Percentiles rank a stretch among this genome's conserved stretches.
phyloP scores from a whole-genome alignment of 2,113 vertebrate species.

The Hassar affinis region DNA sequence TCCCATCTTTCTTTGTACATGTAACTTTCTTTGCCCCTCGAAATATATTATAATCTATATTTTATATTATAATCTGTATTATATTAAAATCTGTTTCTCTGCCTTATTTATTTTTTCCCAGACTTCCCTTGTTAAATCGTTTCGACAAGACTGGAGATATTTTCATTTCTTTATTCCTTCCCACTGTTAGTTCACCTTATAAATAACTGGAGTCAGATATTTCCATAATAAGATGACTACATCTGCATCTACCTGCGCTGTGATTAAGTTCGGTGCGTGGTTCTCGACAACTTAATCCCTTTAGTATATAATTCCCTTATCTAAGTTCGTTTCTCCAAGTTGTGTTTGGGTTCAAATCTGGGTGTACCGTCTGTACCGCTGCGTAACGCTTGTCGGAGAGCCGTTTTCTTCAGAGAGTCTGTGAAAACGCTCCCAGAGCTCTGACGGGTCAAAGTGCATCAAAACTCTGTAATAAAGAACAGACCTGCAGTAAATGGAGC shows the following conservation, averaged over 20 bases:
- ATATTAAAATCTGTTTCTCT: neutral
- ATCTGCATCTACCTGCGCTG: neutral
- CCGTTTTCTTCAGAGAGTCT: constrained; percentile 52
- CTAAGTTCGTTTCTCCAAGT: too few relatives aligned
- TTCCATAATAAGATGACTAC: neutral
- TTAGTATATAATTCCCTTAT: neutral
- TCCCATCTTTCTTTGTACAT: neutral
- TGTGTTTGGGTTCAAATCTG: neutral
- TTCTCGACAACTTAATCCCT: neutral
- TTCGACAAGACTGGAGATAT: neutral
- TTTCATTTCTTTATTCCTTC: neutral
- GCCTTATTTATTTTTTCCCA: neutral
- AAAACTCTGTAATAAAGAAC: constrained; percentile 59
- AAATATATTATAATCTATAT: neutral
- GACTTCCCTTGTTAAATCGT: neutral
- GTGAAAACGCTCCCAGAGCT: constrained; percentile 70
- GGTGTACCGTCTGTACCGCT: neutral
- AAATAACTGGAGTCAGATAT: neutral
- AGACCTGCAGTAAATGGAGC: neutral
- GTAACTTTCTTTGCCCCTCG: neutral
- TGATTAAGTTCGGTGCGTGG: neutral
- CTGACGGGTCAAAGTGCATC: constrained; percentile 67
- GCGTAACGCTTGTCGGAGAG: neutral
- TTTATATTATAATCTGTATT: neutral
- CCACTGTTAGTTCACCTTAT: neutral